These are phyloP conservation scores for Synergus japonicus DNA, from an alignment of 2,888 invertebrate genomes.

Conservation along the genomic window DNA sequence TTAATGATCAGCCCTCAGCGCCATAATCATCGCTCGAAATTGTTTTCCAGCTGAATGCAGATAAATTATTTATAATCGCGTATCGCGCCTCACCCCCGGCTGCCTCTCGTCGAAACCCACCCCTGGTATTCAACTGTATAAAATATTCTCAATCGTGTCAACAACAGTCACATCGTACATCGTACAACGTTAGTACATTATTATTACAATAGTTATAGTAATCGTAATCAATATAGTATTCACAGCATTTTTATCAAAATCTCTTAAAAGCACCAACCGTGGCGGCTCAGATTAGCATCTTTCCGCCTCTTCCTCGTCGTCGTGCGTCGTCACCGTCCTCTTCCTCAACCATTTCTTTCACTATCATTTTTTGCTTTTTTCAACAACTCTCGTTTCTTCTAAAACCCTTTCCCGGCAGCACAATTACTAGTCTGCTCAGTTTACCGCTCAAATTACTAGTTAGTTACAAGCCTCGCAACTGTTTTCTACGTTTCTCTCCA, in stretches of 20 bases:
- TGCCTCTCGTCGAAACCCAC: slow-evolving; percentile 54
- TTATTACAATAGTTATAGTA: slow-evolving; percentile 75
- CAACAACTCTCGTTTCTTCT: slow-evolving; percentile 31
- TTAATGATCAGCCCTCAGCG: slow-evolving; percentile 10
- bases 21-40: slow-evolving; percentile 10
- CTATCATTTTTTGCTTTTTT: slow-evolving; percentile 42
- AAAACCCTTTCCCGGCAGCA: neutral
- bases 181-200: slow-evolving; percentile 74
- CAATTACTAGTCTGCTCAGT: slow-evolving; percentile 46
- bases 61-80: slow-evolving; percentile 43
- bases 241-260: slow-evolving; percentile 78
- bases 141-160: slow-evolving; percentile 78
- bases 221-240: slow-evolving; percentile 77
- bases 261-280: slow-evolving; percentile 76
- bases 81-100: slow-evolving; percentile 44
- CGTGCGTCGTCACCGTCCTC: slow-evolving; percentile 39
- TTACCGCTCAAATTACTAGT: neutral
- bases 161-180: slow-evolving; percentile 77
- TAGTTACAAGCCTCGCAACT: too few species aligned
- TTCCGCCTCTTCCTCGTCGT: slow-evolving; percentile 45
- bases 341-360: slow-evolving; percentile 36
- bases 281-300: slow-evolving; percentile 63
- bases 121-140: slow-evolving; percentile 73
- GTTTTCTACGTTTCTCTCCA: too few species aligned
- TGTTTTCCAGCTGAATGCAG: neutral